phyloP scores from a whole-genome alignment of 1,140 invertebrate genomes.

The Laupala kohalensis region DNA sequence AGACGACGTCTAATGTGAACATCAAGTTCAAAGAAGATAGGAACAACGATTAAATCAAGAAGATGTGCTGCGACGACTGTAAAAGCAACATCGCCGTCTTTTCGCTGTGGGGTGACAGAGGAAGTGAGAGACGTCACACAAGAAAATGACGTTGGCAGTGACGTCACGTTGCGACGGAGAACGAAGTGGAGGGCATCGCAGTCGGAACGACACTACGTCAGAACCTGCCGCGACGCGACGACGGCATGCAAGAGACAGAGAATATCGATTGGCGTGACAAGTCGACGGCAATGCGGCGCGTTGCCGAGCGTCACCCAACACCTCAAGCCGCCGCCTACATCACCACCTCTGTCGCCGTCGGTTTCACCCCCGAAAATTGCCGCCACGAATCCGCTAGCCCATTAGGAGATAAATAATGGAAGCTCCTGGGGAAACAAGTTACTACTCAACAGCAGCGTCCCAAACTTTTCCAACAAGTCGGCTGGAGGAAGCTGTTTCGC shows the following conservation, averaged over 20 bases:
- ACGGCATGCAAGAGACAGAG: not conserved
- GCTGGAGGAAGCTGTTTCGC: not conserved
- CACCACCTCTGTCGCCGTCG: not conserved
- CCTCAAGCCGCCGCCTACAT: not conserved
- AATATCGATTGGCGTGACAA: not conserved
- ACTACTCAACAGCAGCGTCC: not conserved
- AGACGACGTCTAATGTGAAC: too few species aligned
- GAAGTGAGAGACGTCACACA: too few species aligned
- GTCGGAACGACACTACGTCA: not conserved
- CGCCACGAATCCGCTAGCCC: too few species aligned
- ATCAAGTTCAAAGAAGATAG: too few species aligned
- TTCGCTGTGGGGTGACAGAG: too few species aligned
- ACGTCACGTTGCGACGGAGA: too few species aligned
- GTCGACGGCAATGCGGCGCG: not conserved
- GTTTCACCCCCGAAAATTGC: too few species aligned
- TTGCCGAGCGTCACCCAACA: not conserved
- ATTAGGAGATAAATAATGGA: not conserved
- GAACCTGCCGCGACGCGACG: not conserved
- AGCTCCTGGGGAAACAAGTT: not conserved
- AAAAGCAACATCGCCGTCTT: too few species aligned
- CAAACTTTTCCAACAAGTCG: not conserved
- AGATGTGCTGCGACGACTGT: too few species aligned
- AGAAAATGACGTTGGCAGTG: too few species aligned
- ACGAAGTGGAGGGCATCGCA: too few species aligned
- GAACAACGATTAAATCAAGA: too few species aligned